A percentile compares a stretch with the other conserved stretches of the same genome.
Conservation (phyloP, 2,888 invertebrate species). For the Calliopum simillimum region DNA sequence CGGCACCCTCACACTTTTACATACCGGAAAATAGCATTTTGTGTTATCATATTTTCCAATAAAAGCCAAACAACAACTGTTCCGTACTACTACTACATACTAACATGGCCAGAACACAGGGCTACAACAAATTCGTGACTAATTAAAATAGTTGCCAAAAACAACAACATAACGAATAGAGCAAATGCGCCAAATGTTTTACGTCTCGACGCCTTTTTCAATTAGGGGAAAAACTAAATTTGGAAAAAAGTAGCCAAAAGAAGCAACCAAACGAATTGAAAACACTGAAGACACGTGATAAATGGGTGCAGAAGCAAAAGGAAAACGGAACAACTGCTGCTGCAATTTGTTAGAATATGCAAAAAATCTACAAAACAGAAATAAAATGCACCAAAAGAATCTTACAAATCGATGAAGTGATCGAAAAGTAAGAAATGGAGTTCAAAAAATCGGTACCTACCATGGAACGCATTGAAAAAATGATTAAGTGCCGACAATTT, state of each 20-base stretch:
- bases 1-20: no score
- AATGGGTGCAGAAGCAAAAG: constrained; percentile 30
- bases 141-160: constrained; percentile 17
- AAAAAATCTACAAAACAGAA: constrained; percentile 3
- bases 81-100: no score
- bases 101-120: no score
- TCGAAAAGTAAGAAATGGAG: not conserved
- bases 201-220: constrained; percentile 32
- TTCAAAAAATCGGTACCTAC: not conserved
- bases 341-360: constrained; percentile 8
- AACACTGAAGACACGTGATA: constrained; percentile 24
- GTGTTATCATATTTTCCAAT: no score
- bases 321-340: not conserved
- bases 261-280: constrained; percentile 11
- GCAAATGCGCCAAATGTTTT: constrained; percentile 7
- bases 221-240: constrained; percentile 29
- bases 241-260: not conserved
- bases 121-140: constrained; percentile 3
- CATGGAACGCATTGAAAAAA: constrained; percentile 13
- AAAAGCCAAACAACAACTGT: no score
- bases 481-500: constrained; percentile 41
- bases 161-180: constrained; percentile 10
- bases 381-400: not conserved
- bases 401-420: not conserved
- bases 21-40: no score